Conservation (phyloP, 2,797 vertebrate genomes). For the Xenentodon cancila region DNA sequence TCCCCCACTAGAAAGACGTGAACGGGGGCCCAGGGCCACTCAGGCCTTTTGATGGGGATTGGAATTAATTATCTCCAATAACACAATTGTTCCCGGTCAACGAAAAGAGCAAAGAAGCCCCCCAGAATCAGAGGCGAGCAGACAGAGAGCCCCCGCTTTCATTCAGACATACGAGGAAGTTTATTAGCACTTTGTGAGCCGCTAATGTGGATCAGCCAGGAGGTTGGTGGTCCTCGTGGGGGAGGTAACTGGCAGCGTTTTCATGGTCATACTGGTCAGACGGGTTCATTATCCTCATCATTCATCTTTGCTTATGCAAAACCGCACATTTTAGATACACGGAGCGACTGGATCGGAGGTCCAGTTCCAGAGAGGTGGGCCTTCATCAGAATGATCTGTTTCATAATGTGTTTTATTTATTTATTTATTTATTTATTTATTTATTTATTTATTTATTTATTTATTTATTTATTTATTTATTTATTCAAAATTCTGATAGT, state of each 20-base stretch:
- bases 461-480: too few species aligned
- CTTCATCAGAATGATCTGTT: too few species aligned
- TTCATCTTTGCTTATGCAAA: too few species aligned
- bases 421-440: too few species aligned
- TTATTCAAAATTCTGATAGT: too few species aligned
- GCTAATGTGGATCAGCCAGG: constrained; percentile 67
- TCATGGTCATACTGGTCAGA: constrained; percentile 16
- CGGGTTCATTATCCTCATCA: neutral
- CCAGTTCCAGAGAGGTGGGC: too few species aligned
- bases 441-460: too few species aligned
- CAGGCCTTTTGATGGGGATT: constrained; percentile 98
- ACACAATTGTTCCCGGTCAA: constrained; percentile 94
- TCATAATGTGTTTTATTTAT: too few species aligned
- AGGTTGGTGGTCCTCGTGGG: constrained; percentile 81
- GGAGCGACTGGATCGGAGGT: too few species aligned
- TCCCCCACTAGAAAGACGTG: constrained; percentile 83
- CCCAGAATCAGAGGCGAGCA: constrained; percentile 82
- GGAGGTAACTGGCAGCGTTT: constrained; percentile 31
- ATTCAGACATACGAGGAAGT: constrained; percentile 84
- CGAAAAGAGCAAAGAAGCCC: constrained; percentile 97
- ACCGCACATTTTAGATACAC: too few species aligned
- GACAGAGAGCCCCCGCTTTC: constrained; percentile 78
- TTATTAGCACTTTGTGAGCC: constrained; percentile 83
- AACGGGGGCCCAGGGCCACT: constrained; percentile 86
- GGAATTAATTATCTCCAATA: constrained; percentile 99